These are phyloP conservation scores for Dipus sagitta DNA, from an alignment of 2,797 vertebrate genomes.

Conservation along the genomic window DNA sequence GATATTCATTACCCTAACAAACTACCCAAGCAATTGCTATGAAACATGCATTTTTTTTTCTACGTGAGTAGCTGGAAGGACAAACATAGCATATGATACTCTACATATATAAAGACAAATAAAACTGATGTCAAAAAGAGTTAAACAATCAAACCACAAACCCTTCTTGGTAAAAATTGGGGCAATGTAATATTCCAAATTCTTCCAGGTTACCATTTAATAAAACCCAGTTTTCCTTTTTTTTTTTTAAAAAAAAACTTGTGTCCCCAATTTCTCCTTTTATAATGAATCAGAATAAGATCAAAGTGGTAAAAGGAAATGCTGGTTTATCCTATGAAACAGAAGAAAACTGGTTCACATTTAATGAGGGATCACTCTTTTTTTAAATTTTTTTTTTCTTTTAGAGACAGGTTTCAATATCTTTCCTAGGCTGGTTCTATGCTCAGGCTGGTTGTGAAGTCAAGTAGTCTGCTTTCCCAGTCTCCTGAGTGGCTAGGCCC, in stretches of 20 bases:
- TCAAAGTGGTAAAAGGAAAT: constrained; percentile 6
- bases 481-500: background rate
- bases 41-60: constrained; percentile 46
- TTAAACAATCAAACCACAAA: constrained; percentile 4
- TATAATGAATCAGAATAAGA: constrained; percentile 46
- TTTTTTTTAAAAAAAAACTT: background rate
- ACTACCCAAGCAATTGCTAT: background rate
- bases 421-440: background rate
- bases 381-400: background rate
- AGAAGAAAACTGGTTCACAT: background rate
- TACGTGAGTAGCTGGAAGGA: background rate
- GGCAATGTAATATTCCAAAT: background rate
- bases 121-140: constrained; percentile 19
- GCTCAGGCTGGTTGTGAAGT: background rate
- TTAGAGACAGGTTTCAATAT: background rate
- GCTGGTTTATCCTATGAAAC: background rate
- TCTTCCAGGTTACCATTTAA: background rate
- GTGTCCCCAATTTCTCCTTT: constrained; percentile 3
- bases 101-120: constrained; percentile 8
- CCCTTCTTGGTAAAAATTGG: background rate
- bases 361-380: background rate
- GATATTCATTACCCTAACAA: background rate
- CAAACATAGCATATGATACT: background rate
- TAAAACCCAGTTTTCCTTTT: constrained; percentile 21
- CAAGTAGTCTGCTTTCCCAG: background rate